These are phyloP conservation scores for Phenganax stokvisi DNA, from an alignment of 92 coral and sea anemone genomes.

Conservation along the genomic window DNA sequence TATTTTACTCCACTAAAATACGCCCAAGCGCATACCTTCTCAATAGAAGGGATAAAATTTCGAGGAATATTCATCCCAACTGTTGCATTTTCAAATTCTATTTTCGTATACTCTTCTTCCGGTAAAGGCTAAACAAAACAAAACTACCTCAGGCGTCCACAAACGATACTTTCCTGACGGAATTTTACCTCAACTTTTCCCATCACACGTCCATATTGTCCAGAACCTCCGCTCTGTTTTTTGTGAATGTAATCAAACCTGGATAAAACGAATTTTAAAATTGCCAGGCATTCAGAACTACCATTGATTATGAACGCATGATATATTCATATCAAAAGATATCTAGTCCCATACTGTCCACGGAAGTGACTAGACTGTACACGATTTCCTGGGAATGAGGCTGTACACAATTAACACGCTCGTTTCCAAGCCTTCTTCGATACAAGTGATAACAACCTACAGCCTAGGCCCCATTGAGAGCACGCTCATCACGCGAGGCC, in stretches of 20 bases:
- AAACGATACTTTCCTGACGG: background rate
- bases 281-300: too few species aligned
- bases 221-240: conserved; percentile 96
- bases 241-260: conserved; percentile 91
- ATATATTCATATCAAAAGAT: too few species aligned
- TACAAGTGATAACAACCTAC: too few species aligned
- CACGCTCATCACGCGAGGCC: too few species aligned
- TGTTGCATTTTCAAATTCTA: conserved; percentile 85
- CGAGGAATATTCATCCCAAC: conserved; percentile 98
- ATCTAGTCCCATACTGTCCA: too few species aligned
- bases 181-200: conserved; percentile 72
- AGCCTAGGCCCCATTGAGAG: too few species aligned
- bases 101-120: conserved; percentile 63
- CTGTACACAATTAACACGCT: too few species aligned
- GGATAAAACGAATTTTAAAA: background rate
- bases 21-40: conserved; percentile 61
- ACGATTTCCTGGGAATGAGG: too few species aligned
- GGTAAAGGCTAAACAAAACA: conserved; percentile 66
- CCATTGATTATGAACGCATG: too few species aligned
- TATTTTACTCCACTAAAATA: background rate
- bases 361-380: too few species aligned
- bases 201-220: conserved; percentile 91
- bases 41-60: conserved; percentile 89
- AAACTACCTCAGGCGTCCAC: background rate
- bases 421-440: too few species aligned